Evolutionary conservation across 2,888 invertebrate species (phyloP).

Genomic region (Mamestra brassicae): DNA sequence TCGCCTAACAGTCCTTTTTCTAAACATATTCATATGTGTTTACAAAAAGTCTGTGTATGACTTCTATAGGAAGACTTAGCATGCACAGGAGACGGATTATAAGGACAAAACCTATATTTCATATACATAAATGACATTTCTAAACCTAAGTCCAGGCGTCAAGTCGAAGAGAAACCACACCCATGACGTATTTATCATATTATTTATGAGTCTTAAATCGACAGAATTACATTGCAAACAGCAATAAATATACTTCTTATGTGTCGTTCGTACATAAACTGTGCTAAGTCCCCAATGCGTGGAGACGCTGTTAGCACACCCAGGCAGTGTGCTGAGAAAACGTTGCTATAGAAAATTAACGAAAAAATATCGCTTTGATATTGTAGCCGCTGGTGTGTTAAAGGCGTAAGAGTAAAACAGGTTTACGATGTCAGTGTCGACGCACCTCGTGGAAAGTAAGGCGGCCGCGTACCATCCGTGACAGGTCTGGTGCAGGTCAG

Average conservation of each 20-base stretch:
- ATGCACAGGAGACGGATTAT: background rate
- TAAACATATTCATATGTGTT: background rate
- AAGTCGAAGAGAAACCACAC: background rate
- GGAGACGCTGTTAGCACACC: slow-evolving; percentile 2
- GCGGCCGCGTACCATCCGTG: background rate
- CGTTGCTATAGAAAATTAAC: background rate
- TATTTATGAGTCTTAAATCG: background rate
- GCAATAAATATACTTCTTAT: background rate
- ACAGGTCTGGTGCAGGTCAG: slow-evolving; percentile 69
- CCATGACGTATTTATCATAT: background rate
- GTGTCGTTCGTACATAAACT: background rate
- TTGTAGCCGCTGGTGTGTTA: background rate
- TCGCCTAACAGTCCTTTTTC: no score
- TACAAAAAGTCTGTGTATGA: background rate
- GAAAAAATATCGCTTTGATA: slow-evolving; percentile 9
- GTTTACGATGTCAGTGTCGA: slow-evolving; percentile 9
- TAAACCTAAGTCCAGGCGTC: no score
- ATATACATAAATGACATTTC: no score
- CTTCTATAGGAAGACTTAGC: background rate
- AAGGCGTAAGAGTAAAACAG: background rate
- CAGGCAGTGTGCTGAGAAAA: background rate
- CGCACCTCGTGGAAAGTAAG: slow-evolving; percentile 28
- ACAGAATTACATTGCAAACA: background rate
- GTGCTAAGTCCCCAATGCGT: background rate
- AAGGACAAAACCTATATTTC: background rate